phyloP scores from a whole-genome alignment of 2,113 vertebrate species.

The Aepyceros melampus region DNA sequence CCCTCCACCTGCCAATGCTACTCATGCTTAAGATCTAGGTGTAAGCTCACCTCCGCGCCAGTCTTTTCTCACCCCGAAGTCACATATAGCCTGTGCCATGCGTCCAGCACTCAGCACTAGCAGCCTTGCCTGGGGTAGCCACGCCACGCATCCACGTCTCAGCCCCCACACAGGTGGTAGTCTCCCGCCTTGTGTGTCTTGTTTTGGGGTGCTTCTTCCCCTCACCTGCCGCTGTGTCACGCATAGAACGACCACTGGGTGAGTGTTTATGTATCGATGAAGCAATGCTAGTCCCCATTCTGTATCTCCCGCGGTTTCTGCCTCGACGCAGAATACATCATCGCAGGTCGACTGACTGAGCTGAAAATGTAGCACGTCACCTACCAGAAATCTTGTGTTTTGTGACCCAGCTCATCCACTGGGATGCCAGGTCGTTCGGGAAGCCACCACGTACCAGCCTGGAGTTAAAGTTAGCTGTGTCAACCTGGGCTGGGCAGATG shows the following conservation, averaged over 20 bases:
- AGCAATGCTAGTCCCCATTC: neutral
- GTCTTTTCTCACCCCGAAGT: neutral
- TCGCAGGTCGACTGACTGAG: neutral
- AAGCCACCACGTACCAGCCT: neutral
- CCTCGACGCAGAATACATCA: conserved; percentile 7
- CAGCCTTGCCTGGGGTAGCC: neutral
- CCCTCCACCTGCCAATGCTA: neutral
- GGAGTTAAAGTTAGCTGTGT: neutral
- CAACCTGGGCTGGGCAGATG: neutral
- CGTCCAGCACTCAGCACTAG: neutral
- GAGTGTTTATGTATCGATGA: neutral
- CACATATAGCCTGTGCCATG: neutral
- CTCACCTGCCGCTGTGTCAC: neutral
- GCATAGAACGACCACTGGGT: neutral
- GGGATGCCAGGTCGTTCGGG: neutral
- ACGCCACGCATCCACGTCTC: neutral
- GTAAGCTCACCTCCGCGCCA: neutral
- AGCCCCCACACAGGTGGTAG: neutral
- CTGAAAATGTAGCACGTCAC: neutral
- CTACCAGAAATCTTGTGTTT: neutral
- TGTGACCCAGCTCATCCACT: neutral
- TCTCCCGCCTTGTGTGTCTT: neutral
- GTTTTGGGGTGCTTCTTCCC: neutral
- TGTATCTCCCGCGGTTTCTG: neutral
- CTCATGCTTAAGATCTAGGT: neutral